A percentile compares a stretch with the other conserved stretches of the same genome.
Conservation (phyloP, 2,888 invertebrate genomes). For the Himalopsyche japonica region DNA sequence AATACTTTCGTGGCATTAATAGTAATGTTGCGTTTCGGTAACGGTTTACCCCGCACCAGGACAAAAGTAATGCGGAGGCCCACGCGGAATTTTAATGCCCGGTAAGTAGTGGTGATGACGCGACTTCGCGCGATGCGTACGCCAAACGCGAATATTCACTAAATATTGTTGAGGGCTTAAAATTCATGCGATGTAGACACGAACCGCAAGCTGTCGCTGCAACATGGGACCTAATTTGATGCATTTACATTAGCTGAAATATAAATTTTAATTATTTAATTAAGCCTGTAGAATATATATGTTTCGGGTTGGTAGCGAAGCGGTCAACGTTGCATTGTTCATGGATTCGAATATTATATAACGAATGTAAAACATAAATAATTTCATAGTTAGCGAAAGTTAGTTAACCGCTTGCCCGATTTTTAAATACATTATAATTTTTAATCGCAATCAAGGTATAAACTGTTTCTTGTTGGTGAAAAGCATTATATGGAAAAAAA, state of each 20-base stretch:
- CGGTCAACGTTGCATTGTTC: too few species aligned
- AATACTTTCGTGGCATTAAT: not conserved
- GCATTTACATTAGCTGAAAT: not conserved
- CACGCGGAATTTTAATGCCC: constrained; percentile 34
- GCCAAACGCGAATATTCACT: not conserved
- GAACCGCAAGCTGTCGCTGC: constrained; percentile 12
- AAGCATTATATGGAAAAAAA: too few species aligned
- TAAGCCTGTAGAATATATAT: too few species aligned
- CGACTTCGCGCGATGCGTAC: not conserved
- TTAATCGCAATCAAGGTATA: too few species aligned
- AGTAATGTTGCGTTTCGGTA: not conserved
- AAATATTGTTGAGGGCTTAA: constrained; percentile 20
- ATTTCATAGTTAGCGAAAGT: too few species aligned
- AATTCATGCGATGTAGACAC: constrained; percentile 22
- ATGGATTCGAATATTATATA: too few species aligned
- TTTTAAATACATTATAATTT: too few species aligned
- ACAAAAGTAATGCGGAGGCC: constrained; percentile 25
- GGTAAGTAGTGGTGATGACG: constrained; percentile 6
- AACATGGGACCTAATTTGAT: not conserved
- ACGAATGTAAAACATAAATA: too few species aligned
- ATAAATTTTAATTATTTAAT: not conserved
- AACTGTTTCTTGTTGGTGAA: too few species aligned
- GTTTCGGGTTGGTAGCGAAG: too few species aligned
- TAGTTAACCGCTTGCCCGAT: too few species aligned
- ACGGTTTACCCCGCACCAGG: not conserved